A percentile compares a stretch with the other conserved stretches of the same genome.
Conservation (phyloP, 2,888 invertebrate species). For the Agrilus cyanescens region DNA sequence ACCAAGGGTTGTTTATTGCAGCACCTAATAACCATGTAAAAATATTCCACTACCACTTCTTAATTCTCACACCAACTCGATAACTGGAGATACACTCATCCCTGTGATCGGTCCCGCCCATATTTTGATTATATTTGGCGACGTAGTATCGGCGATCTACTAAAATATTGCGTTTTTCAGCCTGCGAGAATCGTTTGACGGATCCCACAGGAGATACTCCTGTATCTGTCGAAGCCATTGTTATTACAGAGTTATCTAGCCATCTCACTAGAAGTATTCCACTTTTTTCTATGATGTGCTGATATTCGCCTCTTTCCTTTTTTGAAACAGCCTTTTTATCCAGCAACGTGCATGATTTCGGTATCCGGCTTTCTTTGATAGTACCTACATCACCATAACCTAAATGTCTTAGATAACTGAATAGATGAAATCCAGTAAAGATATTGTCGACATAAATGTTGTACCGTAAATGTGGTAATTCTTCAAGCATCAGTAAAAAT, state of each 20-base stretch:
- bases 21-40: too few relatives aligned
- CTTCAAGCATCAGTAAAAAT: too few relatives aligned
- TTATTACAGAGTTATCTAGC: slow-evolving; percentile 22
- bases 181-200: slow-evolving; percentile 11
- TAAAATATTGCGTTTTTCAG: slow-evolving; percentile 11
- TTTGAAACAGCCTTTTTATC: slow-evolving; percentile 11
- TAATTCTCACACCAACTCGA: slow-evolving; percentile 11
- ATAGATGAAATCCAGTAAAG: slow-evolving; percentile 10
- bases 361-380: slow-evolving; percentile 16
- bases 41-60: too few relatives aligned
- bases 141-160: slow-evolving; percentile 13
- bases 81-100: slow-evolving; percentile 7
- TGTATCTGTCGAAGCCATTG: slow-evolving; percentile 14
- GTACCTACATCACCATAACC: slow-evolving; percentile 18
- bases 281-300: slow-evolving; percentile 6
- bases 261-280: slow-evolving; percentile 16
- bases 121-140: slow-evolving; percentile 14
- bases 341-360: slow-evolving; percentile 14
- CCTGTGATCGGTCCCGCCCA: slow-evolving; percentile 17
- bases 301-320: slow-evolving; percentile 6
- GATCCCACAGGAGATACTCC: slow-evolving; percentile 10
- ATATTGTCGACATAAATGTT: too few relatives aligned
- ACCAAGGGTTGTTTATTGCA: too few relatives aligned
- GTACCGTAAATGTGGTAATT: too few relatives aligned
- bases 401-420: slow-evolving; percentile 6